phyloP scores from a whole-genome alignment of 2,888 invertebrate species.

The Lysandra coridon region DNA sequence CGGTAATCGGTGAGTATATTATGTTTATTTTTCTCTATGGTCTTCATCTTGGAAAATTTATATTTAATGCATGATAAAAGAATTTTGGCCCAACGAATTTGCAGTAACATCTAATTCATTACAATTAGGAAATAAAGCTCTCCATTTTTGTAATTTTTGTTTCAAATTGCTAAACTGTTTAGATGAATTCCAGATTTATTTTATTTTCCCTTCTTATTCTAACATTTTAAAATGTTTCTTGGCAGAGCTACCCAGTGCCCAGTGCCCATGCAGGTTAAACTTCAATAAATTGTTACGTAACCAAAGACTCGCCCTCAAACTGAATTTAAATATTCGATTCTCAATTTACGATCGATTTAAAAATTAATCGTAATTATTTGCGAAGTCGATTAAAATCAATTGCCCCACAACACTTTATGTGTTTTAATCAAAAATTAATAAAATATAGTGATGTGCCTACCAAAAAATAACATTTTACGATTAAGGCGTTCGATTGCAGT shows the following conservation, averaged over 20 bases:
- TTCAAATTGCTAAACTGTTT: too few relatives aligned
- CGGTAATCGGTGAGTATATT: too few relatives aligned
- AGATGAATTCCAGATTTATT: too few relatives aligned
- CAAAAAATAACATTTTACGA: constrained; percentile 50
- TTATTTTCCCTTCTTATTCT: too few relatives aligned
- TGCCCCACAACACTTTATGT: constrained; percentile 45
- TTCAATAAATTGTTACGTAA: background rate
- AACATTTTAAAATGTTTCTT: too few relatives aligned
- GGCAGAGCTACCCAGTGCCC: background rate
- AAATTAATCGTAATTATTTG: constrained; percentile 41
- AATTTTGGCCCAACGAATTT: too few relatives aligned
- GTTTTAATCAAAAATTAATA: constrained; percentile 48
- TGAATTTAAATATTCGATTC: constrained; percentile 15
- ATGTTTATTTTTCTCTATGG: too few relatives aligned
- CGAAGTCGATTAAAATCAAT: constrained; percentile 43
- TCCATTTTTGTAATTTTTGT: too few relatives aligned
- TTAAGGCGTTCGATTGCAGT: constrained; percentile 52
- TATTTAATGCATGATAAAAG: too few relatives aligned
- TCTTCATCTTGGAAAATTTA: too few relatives aligned
- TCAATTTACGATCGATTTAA: constrained; percentile 33
- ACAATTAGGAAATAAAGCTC: too few relatives aligned
- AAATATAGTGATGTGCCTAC: constrained; percentile 44
- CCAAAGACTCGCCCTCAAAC: background rate
- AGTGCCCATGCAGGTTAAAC: background rate
- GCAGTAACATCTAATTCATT: too few relatives aligned